Conservation (phyloP, 2,888 invertebrate genomes). For the Antheraea assamensis region DNA sequence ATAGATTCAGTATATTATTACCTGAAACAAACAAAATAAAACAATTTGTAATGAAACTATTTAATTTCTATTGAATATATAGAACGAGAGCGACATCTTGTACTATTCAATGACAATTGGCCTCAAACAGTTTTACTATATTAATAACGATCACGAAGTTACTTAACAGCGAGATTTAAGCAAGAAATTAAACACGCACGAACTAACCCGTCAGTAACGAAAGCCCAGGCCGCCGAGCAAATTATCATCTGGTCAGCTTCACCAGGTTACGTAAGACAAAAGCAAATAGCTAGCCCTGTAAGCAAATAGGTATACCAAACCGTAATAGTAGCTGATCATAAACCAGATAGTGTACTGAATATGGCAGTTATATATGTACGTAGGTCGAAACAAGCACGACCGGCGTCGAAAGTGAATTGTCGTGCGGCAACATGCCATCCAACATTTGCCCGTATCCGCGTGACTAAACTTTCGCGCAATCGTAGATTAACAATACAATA, state of each 20-base stretch:
- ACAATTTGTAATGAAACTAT: not conserved
- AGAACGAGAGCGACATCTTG: not conserved
- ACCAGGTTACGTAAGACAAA: conserved; percentile 76
- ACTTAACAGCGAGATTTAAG: conserved; percentile 49
- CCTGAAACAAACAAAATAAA: not conserved
- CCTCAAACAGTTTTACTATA: not conserved
- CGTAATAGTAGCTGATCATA: conserved; percentile 73
- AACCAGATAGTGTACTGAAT: conserved; percentile 67
- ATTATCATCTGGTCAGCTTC: conserved; percentile 73
- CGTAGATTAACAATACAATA: conserved; percentile 59
- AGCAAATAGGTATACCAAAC: conserved; percentile 58
- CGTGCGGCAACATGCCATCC: conserved; percentile 60
- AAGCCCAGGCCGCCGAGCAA: conserved; percentile 68
- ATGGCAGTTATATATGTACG: conserved; percentile 66
- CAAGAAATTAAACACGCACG: conserved; percentile 76
- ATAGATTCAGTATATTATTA: not conserved
- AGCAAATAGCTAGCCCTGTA: conserved; percentile 69
- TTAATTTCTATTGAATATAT: not conserved
- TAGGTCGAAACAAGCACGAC: conserved; percentile 72
- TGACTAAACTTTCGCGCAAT: conserved; percentile 68
- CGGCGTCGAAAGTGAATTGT: conserved; percentile 75
- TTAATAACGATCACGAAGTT: not conserved
- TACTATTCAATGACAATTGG: not conserved
- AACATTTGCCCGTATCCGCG: conserved; percentile 55
- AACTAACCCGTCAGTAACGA: conserved; percentile 67